A percentile compares a stretch with the other conserved stretches of the same genome.
These are phyloP conservation scores for Agrochola circellaris DNA, from an alignment of 2,888 invertebrate species.

Conservation along the genomic window DNA sequence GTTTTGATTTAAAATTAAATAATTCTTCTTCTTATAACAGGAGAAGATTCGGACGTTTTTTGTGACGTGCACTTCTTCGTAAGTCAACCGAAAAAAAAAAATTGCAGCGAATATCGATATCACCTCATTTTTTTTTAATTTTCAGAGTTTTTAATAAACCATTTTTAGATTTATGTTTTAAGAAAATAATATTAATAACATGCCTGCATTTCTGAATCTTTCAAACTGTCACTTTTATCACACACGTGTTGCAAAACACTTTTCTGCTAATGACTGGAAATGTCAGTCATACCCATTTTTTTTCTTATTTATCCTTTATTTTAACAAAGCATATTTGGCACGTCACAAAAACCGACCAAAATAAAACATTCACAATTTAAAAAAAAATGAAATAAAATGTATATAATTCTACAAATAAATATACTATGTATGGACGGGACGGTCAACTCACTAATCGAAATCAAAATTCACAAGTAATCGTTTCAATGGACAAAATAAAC, in stretches of 20 bases:
- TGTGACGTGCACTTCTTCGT: slow-evolving; percentile 23
- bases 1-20: slow-evolving; percentile 66
- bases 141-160: background rate
- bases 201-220: background rate
- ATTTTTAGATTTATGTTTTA: background rate
- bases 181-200: background rate
- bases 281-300: background rate
- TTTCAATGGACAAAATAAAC: slow-evolving; percentile 68
- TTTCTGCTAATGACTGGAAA: background rate
- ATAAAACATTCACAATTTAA: slow-evolving; percentile 41
- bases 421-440: slow-evolving; percentile 87
- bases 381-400: slow-evolving; percentile 66
- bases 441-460: slow-evolving; percentile 84
- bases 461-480: slow-evolving; percentile 72
- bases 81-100: background rate
- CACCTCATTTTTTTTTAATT: too few relatives aligned
- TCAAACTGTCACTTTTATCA: background rate
- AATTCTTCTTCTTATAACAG: slow-evolving; percentile 81
- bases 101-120: background rate
- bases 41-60: slow-evolving; percentile 70
- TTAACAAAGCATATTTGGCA: slow-evolving; percentile 6
- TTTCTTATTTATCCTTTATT: background rate
- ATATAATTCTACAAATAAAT: slow-evolving; percentile 75
- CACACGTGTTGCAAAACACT: background rate
- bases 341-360: slow-evolving; percentile 46